These are phyloP conservation scores for Drosophila imparisetae DNA, from an alignment of 2,888 invertebrate species.

Conservation along the genomic window DNA sequence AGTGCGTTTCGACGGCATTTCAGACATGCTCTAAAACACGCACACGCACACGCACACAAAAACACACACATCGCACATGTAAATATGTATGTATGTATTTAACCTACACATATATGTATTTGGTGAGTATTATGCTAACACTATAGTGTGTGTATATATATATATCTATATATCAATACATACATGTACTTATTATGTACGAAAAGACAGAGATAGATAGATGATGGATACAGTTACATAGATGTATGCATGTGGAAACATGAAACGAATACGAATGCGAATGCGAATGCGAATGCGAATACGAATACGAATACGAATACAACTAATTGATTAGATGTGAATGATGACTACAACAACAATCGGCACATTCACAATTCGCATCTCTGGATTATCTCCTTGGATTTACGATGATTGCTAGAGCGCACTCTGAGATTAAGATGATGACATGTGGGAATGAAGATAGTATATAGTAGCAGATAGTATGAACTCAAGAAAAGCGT, in stretches of 20 bases:
- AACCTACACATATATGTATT: constrained; percentile 12
- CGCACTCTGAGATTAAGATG: constrained; percentile 17
- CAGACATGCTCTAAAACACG: constrained; percentile 67
- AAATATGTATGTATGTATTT: constrained; percentile 7
- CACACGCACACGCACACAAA: constrained; percentile 44
- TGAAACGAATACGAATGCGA: constrained; percentile 15
- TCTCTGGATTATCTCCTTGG: constrained; percentile 11
- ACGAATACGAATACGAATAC: neutral
- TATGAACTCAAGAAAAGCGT: constrained; percentile 48
- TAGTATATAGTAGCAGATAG: constrained; percentile 4
- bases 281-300: constrained; percentile 1
- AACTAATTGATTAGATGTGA: constrained; percentile 9
- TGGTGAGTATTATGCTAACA: neutral
- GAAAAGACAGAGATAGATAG: constrained; percentile 51
- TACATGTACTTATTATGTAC: constrained; percentile 37
- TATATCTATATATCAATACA: constrained; percentile 8
- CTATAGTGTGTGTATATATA: constrained; percentile 2
- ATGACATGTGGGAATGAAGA: constrained; percentile 20
- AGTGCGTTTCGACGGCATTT: constrained; percentile 67
- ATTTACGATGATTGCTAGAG: constrained; percentile 18
- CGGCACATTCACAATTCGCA: constrained; percentile 1
- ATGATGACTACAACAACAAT: constrained; percentile 28
- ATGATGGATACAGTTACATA: constrained; percentile 38
- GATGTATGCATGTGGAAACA: constrained; percentile 17
- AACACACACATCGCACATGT: neutral